phyloP scores from a whole-genome alignment of 2,113 vertebrate species.

The Stegostoma tigrinum region DNA sequence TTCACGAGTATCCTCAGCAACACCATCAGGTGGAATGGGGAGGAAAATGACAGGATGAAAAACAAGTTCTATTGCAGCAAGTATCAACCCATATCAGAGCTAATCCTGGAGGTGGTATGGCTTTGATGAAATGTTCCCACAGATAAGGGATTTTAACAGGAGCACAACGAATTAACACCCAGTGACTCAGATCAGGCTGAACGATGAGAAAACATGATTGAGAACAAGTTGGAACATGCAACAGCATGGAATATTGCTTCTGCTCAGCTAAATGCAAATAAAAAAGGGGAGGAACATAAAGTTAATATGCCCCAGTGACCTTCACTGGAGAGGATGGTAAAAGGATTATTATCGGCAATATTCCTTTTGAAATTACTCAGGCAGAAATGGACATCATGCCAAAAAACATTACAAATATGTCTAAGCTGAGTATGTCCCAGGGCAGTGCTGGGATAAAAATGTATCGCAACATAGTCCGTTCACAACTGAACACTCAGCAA shows the following conservation, averaged over 20 bases:
- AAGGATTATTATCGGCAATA: background rate
- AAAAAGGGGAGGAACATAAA: background rate
- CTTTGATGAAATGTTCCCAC: background rate
- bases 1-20: background rate
- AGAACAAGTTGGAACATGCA: background rate
- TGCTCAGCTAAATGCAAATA: background rate
- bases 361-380: background rate
- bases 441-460: background rate
- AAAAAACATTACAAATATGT: background rate
- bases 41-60: background rate
- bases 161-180: background rate
- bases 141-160: background rate
- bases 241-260: background rate
- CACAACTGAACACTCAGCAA: background rate
- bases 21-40: background rate
- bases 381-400: background rate
- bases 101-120: too few species aligned
- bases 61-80: background rate
- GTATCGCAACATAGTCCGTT: background rate
- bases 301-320: background rate
- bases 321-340: background rate
- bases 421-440: background rate
- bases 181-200: background rate
- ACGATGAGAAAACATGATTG: background rate
- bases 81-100: background rate